Evolutionary conservation across 2,888 invertebrate species (phyloP), one percentile per base, ranked within the genome.

Genomic region (Catocala fraxini): DNA sequence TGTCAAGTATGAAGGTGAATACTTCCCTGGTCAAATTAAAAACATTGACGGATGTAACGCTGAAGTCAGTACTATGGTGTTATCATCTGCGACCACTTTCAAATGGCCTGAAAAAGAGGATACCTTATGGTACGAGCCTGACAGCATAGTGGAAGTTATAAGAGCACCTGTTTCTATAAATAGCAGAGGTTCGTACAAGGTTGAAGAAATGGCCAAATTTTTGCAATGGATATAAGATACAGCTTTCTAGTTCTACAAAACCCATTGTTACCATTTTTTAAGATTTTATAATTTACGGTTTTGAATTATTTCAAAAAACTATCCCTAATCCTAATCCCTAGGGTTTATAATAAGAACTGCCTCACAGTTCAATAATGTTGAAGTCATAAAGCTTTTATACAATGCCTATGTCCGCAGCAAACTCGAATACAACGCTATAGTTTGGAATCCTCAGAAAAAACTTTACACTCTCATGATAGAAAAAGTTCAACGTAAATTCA

Each of bases 101-200:
- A 54, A 49, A 49, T 60, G 59, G 59, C 59, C 59, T 49, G 59
- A 60, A 60, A 60, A 49, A 54, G 43, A 47, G 11, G 59, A 60
- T 49, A 13, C 49, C 45, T 48, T 60, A 54, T 60, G 53, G 53
- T 53, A 53, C 12, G 35, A 60, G 33, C 48, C 42, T 49, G 54
- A 54, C 7, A 49, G 49, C 42, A 60, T 60, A n/a, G 45, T 55
- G 13, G 59, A 60, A 42, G 25, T 43, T 33, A 60, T 60, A 60
- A 49, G 33, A 43, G 49, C 54, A 49, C 54, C 59, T 49, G 51
- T 60, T 43, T n/a, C 54, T 49, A 52, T 52, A 53, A 52, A 53
- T 42, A 53, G 11, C 45, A 58, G 58, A 46, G 58, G 58, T 45
- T 58, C 52, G 5, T 58, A 58, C 52, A 58, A 51, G 13, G 34